These are phyloP conservation scores for Leptinotarsa tumamoca DNA, from an alignment of 2,888 invertebrate genomes.

Conservation along the genomic window DNA sequence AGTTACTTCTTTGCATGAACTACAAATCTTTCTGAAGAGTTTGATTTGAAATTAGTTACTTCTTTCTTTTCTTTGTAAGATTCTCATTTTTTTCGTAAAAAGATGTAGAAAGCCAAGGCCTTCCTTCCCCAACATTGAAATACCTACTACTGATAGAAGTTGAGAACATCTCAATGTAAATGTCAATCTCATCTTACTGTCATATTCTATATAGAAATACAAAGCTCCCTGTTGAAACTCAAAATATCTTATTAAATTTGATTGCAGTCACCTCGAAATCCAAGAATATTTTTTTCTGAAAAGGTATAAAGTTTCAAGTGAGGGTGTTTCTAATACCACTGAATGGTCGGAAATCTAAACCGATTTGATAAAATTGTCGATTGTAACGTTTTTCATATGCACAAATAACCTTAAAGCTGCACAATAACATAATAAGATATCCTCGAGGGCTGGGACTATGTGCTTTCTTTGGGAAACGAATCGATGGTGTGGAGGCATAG, in stretches of 20 bases:
- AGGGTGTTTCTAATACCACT: conserved; percentile 35
- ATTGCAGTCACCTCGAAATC: conserved; percentile 14
- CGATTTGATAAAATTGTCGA: conserved; percentile 43
- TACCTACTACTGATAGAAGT: no score
- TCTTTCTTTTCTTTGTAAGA: no score
- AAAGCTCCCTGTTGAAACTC: background rate
- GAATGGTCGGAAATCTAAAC: conserved; percentile 39
- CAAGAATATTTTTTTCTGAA: conserved; percentile 16
- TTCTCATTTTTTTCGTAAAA: no score
- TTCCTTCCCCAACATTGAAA: no score
- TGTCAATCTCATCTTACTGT: background rate
- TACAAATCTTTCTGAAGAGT: no score
- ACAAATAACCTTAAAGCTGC: conserved; percentile 60
- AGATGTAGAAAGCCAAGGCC: no score
- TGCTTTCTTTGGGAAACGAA: conserved; percentile 29
- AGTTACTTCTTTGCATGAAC: no score
- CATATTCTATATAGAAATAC: background rate
- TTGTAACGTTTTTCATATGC: conserved; percentile 58
- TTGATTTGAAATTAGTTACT: no score
- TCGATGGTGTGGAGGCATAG: background rate
- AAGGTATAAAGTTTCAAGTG: conserved; percentile 40
- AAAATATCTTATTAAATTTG: conserved; percentile 22
- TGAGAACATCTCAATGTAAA: background rate
- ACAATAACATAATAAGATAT: conserved; percentile 63
- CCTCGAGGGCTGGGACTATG: conserved; percentile 51